Evolutionary conservation across 2,113 vertebrate genomes (phyloP).

Genomic region (Heterotis niloticus): DNA sequence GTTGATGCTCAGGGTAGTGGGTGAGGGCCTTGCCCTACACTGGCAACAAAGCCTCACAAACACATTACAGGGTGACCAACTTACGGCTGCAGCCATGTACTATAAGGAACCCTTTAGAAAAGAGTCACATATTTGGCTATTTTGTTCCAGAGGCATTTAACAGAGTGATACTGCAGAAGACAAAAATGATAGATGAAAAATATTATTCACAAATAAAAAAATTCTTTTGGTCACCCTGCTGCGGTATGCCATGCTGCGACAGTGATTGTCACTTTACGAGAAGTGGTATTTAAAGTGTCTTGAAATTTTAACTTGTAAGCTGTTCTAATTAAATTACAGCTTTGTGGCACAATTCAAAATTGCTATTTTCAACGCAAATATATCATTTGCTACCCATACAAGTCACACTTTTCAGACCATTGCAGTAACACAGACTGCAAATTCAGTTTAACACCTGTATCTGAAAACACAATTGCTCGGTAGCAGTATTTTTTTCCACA

Average conservation of each 20-base stretch:
- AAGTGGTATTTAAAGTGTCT: constrained; percentile 15
- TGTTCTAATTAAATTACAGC: not conserved
- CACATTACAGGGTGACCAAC: constrained; percentile 25
- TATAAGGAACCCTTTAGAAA: not conserved
- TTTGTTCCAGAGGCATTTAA: not conserved
- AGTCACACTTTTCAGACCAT: too few relatives aligned
- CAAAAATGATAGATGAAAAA: too few relatives aligned
- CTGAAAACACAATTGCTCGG: too few relatives aligned
- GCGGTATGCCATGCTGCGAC: constrained; percentile 3
- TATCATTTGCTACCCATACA: too few relatives aligned
- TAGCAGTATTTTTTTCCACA: not conserved
- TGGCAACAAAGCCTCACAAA: not conserved
- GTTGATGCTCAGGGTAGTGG: not conserved
- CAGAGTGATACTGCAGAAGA: too few relatives aligned
- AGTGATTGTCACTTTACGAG: constrained; percentile 25
- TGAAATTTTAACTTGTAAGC: not conserved
- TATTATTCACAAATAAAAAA: not conserved
- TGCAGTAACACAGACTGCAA: too few relatives aligned
- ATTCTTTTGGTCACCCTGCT: constrained; percentile 27
- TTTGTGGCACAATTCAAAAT: not conserved
- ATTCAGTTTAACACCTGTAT: too few relatives aligned
- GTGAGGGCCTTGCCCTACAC: not conserved
- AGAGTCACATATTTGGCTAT: not conserved
- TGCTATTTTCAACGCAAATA: too few relatives aligned
- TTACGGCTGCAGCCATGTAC: constrained; percentile 2